A percentile compares a stretch with the other conserved stretches of the same genome.
These are phyloP conservation scores for Laupala kohalensis DNA, from an alignment of 1,140 invertebrate genomes.

Conservation along the genomic window DNA sequence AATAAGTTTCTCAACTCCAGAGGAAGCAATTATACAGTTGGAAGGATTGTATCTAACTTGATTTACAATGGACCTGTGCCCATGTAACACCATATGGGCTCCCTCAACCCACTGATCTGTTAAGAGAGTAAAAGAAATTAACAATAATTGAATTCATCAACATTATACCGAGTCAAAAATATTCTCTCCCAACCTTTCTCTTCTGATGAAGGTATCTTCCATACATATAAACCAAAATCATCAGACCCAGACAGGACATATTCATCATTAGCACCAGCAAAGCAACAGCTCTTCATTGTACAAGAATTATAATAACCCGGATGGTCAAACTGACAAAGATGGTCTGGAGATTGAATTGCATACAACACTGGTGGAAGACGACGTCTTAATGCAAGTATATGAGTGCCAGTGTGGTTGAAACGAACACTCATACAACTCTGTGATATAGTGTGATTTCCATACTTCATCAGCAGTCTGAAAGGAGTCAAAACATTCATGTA, in stretches of 20 bases:
- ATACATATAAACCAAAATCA: constrained; percentile 90
- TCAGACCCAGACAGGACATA: constrained; percentile 85
- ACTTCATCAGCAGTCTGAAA: constrained; percentile 37
- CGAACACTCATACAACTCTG: constrained; percentile 85
- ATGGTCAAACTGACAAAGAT: constrained; percentile 77
- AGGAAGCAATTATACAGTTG: constrained; percentile 77
- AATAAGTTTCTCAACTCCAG: constrained; percentile 90
- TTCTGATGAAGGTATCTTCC: constrained; percentile 64
- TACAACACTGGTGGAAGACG: constrained; percentile 76
- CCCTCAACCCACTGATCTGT: constrained; percentile 42
- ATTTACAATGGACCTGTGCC: constrained; percentile 91
- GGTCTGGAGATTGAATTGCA: constrained; percentile 44
- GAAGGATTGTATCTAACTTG: constrained; percentile 82
- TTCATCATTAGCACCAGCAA: constrained; percentile 81
- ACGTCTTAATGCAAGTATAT: constrained; percentile 68
- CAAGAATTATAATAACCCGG: constrained; percentile 89
- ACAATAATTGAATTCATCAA: neutral
- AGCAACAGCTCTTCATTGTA: constrained; percentile 92
- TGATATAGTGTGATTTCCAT: constrained; percentile 48
- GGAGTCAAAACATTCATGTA: neutral
- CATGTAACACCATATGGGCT: constrained; percentile 69
- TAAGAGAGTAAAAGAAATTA: constrained; percentile 7
- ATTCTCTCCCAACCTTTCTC: constrained; percentile 21
- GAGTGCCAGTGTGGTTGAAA: constrained; percentile 66
- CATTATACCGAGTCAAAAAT: neutral